Evolutionary conservation across 2,797 vertebrate species (phyloP).

Genomic region (Borostomias antarcticus): DNA sequence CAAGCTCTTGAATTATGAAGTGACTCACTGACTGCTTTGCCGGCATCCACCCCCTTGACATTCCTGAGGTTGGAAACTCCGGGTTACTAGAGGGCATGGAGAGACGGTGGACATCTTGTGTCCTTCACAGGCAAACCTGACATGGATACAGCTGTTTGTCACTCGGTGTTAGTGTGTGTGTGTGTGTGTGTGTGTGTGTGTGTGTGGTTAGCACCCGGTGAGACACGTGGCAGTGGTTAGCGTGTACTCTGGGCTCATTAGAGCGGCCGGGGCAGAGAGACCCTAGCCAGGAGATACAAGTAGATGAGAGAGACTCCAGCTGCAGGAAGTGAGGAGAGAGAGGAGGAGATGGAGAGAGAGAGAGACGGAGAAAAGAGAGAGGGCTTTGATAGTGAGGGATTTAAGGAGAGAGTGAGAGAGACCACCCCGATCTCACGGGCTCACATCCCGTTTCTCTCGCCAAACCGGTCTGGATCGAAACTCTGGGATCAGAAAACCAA

Average conservation of each 20-base stretch:
- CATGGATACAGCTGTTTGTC: not conserved
- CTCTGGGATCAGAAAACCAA: no score
- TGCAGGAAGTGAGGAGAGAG: not conserved
- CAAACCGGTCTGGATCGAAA: no score
- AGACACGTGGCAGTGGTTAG: not conserved
- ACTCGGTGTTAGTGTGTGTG: not conserved
- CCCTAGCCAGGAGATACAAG: not conserved
- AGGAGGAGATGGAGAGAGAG: not conserved
- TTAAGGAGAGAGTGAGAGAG: not conserved
- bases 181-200: not conserved
- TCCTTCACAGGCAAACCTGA: not conserved
- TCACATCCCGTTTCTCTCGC: no score
- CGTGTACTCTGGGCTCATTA: not conserved
- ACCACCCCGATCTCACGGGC: no score
- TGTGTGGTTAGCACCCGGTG: not conserved
- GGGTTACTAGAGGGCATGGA: not conserved
- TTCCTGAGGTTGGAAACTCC: slow-evolving; percentile 5
- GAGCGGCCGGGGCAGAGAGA: not conserved
- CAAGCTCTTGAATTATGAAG: slow-evolving; percentile 1
- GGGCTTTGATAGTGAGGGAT: not conserved
- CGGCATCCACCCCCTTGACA: not conserved
- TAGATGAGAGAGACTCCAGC: no score
- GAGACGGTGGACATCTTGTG: not conserved
- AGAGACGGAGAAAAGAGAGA: not conserved
- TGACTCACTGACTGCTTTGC: not conserved